Evolutionary conservation across 2,888 invertebrate species (phyloP).

Genomic region (Allacma fusca): DNA sequence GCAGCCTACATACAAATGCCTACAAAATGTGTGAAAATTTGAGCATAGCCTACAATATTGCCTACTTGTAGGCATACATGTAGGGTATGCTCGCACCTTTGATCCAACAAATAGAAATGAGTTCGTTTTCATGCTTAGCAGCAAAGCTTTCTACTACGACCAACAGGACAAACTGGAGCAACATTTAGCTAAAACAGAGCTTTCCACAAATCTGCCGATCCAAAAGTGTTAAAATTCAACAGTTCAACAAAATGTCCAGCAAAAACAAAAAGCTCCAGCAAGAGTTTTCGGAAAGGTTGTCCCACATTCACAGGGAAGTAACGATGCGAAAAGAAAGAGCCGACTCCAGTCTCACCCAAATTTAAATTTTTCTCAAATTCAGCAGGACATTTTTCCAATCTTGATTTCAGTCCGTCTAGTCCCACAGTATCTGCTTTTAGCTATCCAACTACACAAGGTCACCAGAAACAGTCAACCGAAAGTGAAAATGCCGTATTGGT

Average conservation of each 20-base stretch:
- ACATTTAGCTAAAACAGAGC: conserved; percentile 36
- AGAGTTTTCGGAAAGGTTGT: conserved; percentile 39
- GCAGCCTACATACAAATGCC: too few relatives aligned
- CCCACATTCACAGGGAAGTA: conserved; percentile 40
- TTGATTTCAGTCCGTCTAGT: neutral
- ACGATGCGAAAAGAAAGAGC: conserved; percentile 46
- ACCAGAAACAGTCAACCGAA: too few relatives aligned
- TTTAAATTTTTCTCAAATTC: neutral
- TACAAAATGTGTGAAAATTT: too few relatives aligned
- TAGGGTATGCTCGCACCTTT: too few relatives aligned
- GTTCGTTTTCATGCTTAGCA: conserved; percentile 39
- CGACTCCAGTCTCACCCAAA: conserved; percentile 42
- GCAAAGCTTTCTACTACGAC: conserved; percentile 25
- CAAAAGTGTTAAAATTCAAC: conserved; percentile 41
- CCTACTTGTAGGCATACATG: too few relatives aligned
- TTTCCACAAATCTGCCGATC: conserved; percentile 41
- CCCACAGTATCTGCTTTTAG: neutral
- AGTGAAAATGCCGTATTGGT: neutral
- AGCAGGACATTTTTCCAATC: neutral
- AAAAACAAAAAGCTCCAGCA: conserved; percentile 29
- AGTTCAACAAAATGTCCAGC: conserved; percentile 21
- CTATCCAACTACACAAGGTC: neutral
- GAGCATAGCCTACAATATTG: too few relatives aligned
- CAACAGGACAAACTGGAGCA: conserved; percentile 41
- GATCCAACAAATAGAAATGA: conserved; percentile 41